phyloP scores from a whole-genome alignment of 2,888 invertebrate species.

The Agrilus cyanescens region DNA sequence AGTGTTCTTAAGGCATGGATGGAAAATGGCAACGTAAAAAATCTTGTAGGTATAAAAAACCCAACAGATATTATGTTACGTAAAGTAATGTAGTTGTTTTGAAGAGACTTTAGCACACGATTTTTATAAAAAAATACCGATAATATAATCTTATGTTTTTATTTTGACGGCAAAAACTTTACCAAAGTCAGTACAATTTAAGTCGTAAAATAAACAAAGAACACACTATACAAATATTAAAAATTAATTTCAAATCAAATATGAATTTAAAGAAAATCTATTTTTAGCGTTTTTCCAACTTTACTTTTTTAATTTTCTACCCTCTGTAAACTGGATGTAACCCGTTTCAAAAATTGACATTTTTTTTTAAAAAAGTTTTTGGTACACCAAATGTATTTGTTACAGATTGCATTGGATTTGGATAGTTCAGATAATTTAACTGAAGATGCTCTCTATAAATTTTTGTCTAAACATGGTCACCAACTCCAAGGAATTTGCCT shows the following conservation, averaged over 20 bases:
- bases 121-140: too few relatives aligned
- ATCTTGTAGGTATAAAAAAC: constrained; percentile 26
- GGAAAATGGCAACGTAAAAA: constrained; percentile 67
- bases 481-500: constrained; percentile 81
- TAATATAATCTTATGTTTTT: too few relatives aligned
- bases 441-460: constrained; percentile 86
- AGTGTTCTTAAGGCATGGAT: constrained; percentile 85
- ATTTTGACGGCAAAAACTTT: too few relatives aligned
- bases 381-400: constrained; percentile 14
- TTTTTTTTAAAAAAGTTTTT: neutral
- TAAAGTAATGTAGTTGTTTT: too few relatives aligned
- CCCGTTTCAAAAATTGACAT: neutral
- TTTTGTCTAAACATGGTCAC: constrained; percentile 78
- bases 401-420: constrained; percentile 74
- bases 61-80: too few relatives aligned
- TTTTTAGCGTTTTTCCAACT: neutral
- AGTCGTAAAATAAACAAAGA: too few relatives aligned
- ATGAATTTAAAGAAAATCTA: neutral
- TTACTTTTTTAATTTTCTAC: neutral
- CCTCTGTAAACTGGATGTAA: constrained; percentile 22
- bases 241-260: neutral
- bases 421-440: constrained; percentile 91
- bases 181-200: too few relatives aligned
- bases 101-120: too few relatives aligned
- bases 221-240: too few relatives aligned